A percentile compares a stretch with the other conserved stretches of the same genome.
Evolutionary conservation across 1,140 invertebrate species (phyloP).

Genomic region (Yoshiicerus persimilis): DNA sequence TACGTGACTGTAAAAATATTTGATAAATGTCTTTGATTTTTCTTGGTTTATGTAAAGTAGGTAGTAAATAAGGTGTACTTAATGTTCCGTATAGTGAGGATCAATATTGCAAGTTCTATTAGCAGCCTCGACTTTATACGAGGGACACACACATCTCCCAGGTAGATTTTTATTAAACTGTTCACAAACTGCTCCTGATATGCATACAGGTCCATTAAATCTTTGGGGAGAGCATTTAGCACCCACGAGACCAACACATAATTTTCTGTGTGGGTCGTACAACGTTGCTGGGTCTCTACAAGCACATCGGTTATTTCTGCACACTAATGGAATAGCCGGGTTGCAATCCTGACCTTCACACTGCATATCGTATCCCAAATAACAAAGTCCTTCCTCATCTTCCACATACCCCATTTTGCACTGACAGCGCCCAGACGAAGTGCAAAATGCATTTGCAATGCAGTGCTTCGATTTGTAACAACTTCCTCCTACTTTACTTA

Average conservation of each 20-base stretch:
- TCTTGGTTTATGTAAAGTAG: neutral
- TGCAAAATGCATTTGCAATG: neutral
- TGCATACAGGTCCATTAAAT: neutral
- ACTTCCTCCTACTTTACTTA: neutral
- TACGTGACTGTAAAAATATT: too few relatives aligned
- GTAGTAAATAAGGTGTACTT: neutral
- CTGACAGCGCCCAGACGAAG: neutral
- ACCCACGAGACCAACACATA: neutral
- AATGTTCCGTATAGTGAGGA: neutral
- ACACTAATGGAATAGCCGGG: neutral
- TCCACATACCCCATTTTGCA: neutral
- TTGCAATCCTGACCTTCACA: conserved; percentile 11
- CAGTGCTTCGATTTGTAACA: neutral
- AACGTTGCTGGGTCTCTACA: neutral
- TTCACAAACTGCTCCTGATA: neutral
- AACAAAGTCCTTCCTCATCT: neutral
- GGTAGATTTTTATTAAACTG: conserved; percentile 10
- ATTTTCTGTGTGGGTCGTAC: neutral
- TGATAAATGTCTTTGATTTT: neutral
- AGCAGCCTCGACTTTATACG: neutral
- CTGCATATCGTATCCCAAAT: neutral
- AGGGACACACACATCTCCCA: neutral
- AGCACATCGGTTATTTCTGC: neutral
- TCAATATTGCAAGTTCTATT: neutral
- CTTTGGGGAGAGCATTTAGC: neutral